Evolutionary conservation across 1,140 invertebrate genomes (phyloP), one percentile per base, ranked within the genome.

Genomic region (Marisa cornuarietis): DNA sequence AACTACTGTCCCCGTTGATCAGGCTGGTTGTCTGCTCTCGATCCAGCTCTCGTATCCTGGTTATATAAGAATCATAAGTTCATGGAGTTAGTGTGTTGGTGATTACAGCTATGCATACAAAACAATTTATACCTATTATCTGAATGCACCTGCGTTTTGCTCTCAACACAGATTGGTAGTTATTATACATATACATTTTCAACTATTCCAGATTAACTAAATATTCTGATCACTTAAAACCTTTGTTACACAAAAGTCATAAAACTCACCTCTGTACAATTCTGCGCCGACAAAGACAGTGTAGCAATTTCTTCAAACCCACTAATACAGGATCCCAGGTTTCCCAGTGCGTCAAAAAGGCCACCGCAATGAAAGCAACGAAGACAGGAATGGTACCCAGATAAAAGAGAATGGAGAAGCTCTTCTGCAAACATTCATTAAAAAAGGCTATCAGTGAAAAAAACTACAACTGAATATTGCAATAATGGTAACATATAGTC

Each of bases 251-350:
- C 6, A 6, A 42, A 42, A 42, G 31, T 42, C 8, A 61, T 31
- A 69, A 69, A 18, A 78, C 83, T 26, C 79, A 89, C 89, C 88
- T 88, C 75, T 85, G 80, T 71, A 86, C 63, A 26, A 84, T 58
- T 74, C 87, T 78, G 83, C 92, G 92, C 71, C 92, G 88, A 90
- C 92, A 94, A 58, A 93, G 83, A 87, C 90, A 92, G 81, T 92
- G 90, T 83, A 94, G 91, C 76, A 93, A 82, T 84, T 93, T 93
- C 88, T 93, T 94, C 65, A 95, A 88, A 16, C 93, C 87, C 83
- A 94, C 92, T 88, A 90, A 73, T n/a, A 95, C 93, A 73, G 96
- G 96, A 92, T 97, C 96, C 93, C 95, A 95, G 88, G 95, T 95
- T 86, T 97, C 95, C 86, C 95, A 96, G 89, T 96, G 94, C 61